phyloP scores from a whole-genome alignment of 2,888 invertebrate genomes.

The Tetranychus piercei region DNA sequence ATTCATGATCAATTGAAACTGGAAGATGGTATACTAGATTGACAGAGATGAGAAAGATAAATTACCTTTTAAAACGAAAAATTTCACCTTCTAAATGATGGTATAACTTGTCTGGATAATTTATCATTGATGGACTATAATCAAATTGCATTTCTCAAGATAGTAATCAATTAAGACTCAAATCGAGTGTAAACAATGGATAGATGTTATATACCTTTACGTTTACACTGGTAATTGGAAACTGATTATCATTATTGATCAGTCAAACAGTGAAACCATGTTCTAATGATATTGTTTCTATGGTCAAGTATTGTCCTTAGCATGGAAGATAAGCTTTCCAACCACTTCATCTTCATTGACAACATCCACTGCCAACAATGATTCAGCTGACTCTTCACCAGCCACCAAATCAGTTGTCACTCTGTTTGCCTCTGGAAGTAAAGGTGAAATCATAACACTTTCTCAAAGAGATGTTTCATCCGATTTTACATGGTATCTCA shows the following conservation, averaged over 20 bases:
- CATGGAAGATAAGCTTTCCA: slow-evolving; percentile 37
- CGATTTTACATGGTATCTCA: background rate
- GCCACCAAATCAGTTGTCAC: background rate
- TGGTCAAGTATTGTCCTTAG: slow-evolving; percentile 43
- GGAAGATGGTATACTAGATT: too few species aligned
- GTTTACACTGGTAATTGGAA: too few species aligned
- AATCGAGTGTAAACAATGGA: too few species aligned
- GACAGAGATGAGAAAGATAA: too few species aligned
- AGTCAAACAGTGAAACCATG: background rate
- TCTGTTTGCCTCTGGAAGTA: background rate
- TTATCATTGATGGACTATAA: too few species aligned
- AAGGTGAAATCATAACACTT: background rate
- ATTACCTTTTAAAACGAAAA: too few species aligned
- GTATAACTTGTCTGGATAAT: too few species aligned
- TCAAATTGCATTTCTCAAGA: too few species aligned
- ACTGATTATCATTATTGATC: background rate
- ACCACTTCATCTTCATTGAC: slow-evolving; percentile 35
- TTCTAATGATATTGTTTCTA: slow-evolving; percentile 34
- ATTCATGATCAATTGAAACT: too few species aligned
- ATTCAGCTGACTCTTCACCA: background rate
- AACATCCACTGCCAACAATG: background rate
- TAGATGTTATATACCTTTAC: too few species aligned
- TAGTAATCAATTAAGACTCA: too few species aligned
- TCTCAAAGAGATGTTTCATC: background rate
- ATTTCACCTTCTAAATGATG: too few species aligned